Conservation (phyloP, 1,140 invertebrate species). For the Zaprionus africanus region DNA sequence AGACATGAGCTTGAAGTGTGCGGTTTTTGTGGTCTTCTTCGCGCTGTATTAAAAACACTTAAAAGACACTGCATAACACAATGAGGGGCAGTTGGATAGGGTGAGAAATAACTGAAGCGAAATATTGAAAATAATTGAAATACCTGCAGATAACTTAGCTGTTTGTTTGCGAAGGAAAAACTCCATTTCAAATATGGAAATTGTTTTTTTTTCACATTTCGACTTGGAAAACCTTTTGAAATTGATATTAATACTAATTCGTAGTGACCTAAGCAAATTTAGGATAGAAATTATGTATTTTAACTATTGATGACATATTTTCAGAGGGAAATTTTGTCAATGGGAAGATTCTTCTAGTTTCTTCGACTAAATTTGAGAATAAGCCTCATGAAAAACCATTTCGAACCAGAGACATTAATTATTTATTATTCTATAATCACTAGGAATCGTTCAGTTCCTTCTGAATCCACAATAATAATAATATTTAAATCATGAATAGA, state of each 20-base stretch:
- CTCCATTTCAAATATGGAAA: accelerated
- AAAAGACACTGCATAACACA: slow-evolving; percentile 34
- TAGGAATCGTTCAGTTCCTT: no score
- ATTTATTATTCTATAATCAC: no score
- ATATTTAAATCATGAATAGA: neutral
- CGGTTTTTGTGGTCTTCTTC: slow-evolving; percentile 37
- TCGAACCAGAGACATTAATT: no score
- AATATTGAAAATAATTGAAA: neutral
- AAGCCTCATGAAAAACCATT: no score
- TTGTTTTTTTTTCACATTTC: neutral
- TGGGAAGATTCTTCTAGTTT: neutral
- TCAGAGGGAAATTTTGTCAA: neutral
- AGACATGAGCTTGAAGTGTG: slow-evolving; percentile 32
- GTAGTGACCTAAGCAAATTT: no score
- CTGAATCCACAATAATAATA: neutral
- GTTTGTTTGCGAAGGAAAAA: neutral
- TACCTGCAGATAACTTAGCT: neutral
- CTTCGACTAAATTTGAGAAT: no score
- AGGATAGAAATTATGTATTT: no score
- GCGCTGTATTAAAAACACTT: slow-evolving; percentile 8
- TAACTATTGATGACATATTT: no score
- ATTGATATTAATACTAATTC: no score
- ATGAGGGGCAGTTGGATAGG: neutral
- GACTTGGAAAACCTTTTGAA: no score
- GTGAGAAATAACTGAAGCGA: neutral